Evolutionary conservation across 30 jellyfish, hydroid and myxozoan genomes (phyloP).

Genomic region (Rhopilema esculentum): DNA sequence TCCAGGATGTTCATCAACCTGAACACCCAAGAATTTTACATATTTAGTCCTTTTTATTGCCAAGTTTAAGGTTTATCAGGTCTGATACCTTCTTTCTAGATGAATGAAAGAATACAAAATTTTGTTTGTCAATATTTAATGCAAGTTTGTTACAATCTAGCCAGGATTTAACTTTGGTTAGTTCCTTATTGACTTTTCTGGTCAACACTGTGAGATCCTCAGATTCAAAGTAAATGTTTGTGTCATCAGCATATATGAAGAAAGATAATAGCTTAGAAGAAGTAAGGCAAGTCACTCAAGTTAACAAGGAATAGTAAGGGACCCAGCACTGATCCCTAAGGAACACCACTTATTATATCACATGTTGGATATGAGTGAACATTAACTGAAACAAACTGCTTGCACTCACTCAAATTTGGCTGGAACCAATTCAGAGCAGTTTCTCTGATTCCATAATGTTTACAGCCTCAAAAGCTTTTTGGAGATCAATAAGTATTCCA

Average conservation of each 20-base stretch:
- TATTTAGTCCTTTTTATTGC: constrained; percentile 18
- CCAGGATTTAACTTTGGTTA: constrained; percentile 32
- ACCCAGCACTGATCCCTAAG: constrained; percentile 62
- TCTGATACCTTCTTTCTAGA: neutral
- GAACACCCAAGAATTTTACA: constrained; percentile 67
- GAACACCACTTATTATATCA: constrained; percentile 50
- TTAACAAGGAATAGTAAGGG: constrained; percentile 46
- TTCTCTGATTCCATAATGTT: no score
- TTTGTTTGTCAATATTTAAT: constrained; percentile 16
- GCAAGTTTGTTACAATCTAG: constrained; percentile 12
- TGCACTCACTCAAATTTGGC: constrained; percentile 47
- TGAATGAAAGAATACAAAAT: constrained; percentile 21
- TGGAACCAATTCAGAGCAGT: constrained; percentile 48
- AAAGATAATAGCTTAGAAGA: constrained; percentile 32
- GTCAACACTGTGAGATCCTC: constrained; percentile 26
- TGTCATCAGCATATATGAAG: constrained; percentile 50
- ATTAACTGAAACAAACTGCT: constrained; percentile 62
- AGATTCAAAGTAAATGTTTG: constrained; percentile 35
- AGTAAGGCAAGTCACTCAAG: constrained; percentile 36
- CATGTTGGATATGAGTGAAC: constrained; percentile 52
- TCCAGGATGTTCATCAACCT: constrained; percentile 65
- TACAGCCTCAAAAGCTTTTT: no score
- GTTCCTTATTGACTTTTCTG: no score
- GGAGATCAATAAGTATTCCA: constrained; percentile 48
- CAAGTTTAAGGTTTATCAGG: constrained; percentile 1